Evolutionary conservation across 2,888 invertebrate genomes (phyloP), one percentile per base, ranked within the genome.

Genomic region (Harmothoe impar): DNA sequence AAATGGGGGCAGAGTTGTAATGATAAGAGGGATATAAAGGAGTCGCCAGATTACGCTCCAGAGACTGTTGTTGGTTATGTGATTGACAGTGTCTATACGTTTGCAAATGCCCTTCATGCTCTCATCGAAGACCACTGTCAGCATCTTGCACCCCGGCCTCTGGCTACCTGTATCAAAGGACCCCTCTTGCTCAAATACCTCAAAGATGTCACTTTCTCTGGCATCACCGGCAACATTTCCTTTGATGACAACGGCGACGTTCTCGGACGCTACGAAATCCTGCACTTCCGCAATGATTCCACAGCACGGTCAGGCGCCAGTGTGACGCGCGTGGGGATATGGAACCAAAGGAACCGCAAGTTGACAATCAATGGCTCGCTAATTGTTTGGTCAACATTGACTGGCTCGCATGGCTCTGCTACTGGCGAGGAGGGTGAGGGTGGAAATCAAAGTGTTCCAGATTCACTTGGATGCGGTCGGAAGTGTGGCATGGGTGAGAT

Each of bases 241-340:
- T 95, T 95, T 90, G 94, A 95, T 90, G 89, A 92, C 72, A 93
- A 94, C 33, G 94, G 94, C 0, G 94, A 95, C 89, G 91, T 94
- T 0, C 90, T 93, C 35, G 94, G 94, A 3, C 92, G 92, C 52
- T 94, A 94, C 56, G 93, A 93, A 68, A 91, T 95, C 20, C 91
- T 92, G 20, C 94, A 95, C 89, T 94, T 94, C 89, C 92, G 93
- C 90, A 52, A 89, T 23, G 78, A 68, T 23, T 88, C 90, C 20
- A 90, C 89, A 1, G 3, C 54, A n/a, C 31, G 25, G 10, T 92
- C 92, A 72, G 62, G 51, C 0, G 92, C 92, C 62, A 68, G n/a
- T 0, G 88, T 91, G 12, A 56, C 25, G 0, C 89, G 91, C 17
- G 92, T 94, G 5, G 94, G 94, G 0, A 90, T 93, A n/a, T 94